Conservation (phyloP, 2,797 vertebrate species). For the Hippocampus kuda region DNA sequence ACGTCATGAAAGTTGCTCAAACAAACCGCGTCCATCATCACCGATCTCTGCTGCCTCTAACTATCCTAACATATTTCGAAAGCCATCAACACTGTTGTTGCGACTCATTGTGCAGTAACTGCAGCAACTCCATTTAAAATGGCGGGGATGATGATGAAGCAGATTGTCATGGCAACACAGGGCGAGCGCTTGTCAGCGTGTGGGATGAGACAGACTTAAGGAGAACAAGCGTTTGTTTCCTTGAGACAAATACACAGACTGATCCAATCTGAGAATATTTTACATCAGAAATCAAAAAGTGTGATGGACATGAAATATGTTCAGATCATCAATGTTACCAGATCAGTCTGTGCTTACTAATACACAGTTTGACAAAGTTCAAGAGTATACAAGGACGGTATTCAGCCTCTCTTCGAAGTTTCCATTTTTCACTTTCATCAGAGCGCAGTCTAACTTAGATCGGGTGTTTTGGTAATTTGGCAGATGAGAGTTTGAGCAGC, state of each 20-base stretch:
- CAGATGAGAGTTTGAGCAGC: no score
- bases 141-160: slow-evolving; percentile 26
- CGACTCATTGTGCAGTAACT: slow-evolving; percentile 29
- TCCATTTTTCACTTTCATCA: not conserved
- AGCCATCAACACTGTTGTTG: slow-evolving; percentile 17
- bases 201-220: not conserved
- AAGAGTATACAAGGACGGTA: not conserved
- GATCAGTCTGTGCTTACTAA: no score
- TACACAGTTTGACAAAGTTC: no score
- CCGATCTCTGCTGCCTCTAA: slow-evolving; percentile 16
- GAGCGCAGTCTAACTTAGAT: no score
- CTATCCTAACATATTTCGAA: slow-evolving; percentile 11
- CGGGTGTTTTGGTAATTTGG: no score
- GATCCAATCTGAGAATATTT: not conserved
- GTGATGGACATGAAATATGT: no score
- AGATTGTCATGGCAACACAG: slow-evolving; percentile 71
- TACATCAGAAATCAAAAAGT: not conserved
- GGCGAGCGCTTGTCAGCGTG: slow-evolving; percentile 24
- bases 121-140: slow-evolving; percentile 28
- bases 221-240: not conserved
- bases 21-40: slow-evolving; percentile 14
- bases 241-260: not conserved
- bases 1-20: slow-evolving; percentile 1
- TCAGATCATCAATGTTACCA: no score
- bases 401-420: not conserved